These are phyloP conservation scores for Cerastoderma edule DNA, from an alignment of 2,888 invertebrate genomes.

Conservation along the genomic window DNA sequence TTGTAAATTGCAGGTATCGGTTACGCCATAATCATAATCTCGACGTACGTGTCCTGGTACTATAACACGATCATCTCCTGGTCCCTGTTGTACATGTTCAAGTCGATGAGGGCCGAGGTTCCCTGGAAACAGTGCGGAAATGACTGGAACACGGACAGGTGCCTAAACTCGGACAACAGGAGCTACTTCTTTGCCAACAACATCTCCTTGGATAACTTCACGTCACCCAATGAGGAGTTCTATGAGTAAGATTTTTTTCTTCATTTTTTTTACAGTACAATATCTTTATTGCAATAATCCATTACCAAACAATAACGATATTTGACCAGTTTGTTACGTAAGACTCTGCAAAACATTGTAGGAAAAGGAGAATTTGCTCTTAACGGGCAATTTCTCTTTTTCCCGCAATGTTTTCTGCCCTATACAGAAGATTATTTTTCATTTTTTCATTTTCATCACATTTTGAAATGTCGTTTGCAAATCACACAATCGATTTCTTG, in stretches of 20 bases:
- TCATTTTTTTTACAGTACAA: too few relatives aligned
- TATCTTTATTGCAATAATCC: too few relatives aligned
- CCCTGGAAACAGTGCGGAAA: slow-evolving; percentile 84
- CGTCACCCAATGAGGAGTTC: slow-evolving; percentile 62
- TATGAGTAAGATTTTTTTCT: slow-evolving; percentile 71
- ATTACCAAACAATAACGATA: too few relatives aligned
- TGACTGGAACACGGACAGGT: slow-evolving; percentile 83
- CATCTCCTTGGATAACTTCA: slow-evolving; percentile 41
- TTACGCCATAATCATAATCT: slow-evolving; percentile 96
- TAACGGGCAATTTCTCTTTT: too few relatives aligned
- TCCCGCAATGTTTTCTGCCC: too few relatives aligned
- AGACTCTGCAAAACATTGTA: too few relatives aligned
- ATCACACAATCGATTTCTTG: too few relatives aligned
- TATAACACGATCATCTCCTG: slow-evolving; percentile 99
- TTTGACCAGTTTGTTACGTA: too few relatives aligned
- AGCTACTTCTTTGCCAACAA: slow-evolving; percentile 23
- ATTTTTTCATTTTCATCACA: too few relatives aligned
- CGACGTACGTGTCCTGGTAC: slow-evolving; percentile 90
- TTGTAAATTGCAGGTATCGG: slow-evolving; percentile 95
- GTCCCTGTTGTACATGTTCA: slow-evolving; percentile 86
- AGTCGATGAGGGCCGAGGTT: slow-evolving; percentile 80
- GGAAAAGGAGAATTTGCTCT: too few relatives aligned
- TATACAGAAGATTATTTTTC: too few relatives aligned
- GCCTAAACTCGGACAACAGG: slow-evolving; percentile 86
- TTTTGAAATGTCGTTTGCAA: too few relatives aligned